phyloP scores from a whole-genome alignment of 2,888 invertebrate species.

The Euclidia mi region DNA sequence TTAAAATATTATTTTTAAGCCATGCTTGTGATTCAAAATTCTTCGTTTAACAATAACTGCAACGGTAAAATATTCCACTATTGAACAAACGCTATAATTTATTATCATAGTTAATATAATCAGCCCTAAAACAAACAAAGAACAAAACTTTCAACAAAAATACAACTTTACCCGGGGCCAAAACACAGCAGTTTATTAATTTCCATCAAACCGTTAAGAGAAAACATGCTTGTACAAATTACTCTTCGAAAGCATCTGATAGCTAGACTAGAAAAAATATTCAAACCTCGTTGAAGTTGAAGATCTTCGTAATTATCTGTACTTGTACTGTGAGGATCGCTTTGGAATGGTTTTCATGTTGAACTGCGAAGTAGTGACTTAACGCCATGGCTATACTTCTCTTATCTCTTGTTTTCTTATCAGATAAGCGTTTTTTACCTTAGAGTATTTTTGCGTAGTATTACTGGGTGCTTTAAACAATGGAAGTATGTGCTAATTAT shows the following conservation, averaged over 20 bases:
- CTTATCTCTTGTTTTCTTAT: conserved; percentile 29
- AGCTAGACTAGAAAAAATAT: conserved; percentile 63
- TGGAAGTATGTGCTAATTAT: no score
- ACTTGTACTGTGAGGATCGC: conserved; percentile 65
- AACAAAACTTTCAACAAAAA: conserved; percentile 2
- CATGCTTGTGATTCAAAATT: no score
- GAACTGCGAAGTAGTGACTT: conserved; percentile 59
- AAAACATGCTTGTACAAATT: conserved; percentile 68
- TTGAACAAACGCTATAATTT: no score
- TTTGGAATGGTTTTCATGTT: conserved; percentile 80
- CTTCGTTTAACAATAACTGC: no score
- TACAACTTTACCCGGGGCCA: neutral
- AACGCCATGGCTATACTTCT: conserved; percentile 56
- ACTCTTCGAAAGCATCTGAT: conserved; percentile 65
- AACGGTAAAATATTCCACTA: no score
- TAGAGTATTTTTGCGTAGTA: no score
- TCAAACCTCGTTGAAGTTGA: conserved; percentile 70
- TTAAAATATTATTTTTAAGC: no score
- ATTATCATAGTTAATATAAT: neutral
- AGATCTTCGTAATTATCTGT: conserved; percentile 78
- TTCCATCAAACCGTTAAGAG: conserved; percentile 64
- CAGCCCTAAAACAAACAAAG: neutral
- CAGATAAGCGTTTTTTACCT: conserved; percentile 24
- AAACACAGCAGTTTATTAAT: conserved; percentile 61
- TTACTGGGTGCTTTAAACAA: no score